Percentiles rank a stretch among this genome's conserved stretches.
Evolutionary conservation across 2,113 vertebrate species (phyloP).

Genomic region (Neolamprologus tretocephalus): DNA sequence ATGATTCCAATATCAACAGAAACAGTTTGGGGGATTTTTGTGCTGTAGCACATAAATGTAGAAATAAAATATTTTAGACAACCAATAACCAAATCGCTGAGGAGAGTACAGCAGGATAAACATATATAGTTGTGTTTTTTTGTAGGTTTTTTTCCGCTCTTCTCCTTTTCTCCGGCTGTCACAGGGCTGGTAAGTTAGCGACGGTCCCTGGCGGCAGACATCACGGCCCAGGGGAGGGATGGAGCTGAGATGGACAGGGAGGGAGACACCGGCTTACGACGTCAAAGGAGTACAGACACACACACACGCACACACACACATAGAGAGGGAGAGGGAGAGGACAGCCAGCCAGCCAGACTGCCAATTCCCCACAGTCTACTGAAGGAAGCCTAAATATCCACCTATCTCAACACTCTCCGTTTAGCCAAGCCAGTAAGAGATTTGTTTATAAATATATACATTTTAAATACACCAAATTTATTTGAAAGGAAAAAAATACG

Average conservation of each 20-base stretch:
- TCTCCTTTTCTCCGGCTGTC: neutral
- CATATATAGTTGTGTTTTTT: neutral
- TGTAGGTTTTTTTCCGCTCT: no score
- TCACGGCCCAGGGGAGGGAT: conserved; percentile 68
- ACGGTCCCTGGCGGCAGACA: conserved; percentile 64
- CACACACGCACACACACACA: conserved; percentile 11
- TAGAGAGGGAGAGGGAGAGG: neutral
- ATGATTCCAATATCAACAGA: neutral
- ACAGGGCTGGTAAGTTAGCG: conserved; percentile 19
- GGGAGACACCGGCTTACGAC: conserved; percentile 79
- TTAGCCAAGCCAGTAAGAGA: conserved; percentile 4
- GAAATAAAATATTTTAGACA: neutral
- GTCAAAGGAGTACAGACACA: conserved; percentile 71
- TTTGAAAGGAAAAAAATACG: neutral
- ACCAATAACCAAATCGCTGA: neutral
- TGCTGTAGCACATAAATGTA: neutral
- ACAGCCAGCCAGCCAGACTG: conserved; percentile 54
- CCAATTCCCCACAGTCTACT: conserved; percentile 48
- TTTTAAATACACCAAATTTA: conserved; percentile 14
- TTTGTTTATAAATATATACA: conserved; percentile 22
- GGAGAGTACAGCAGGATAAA: neutral
- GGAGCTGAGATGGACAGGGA: conserved; percentile 72
- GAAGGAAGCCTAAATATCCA: conserved; percentile 40
- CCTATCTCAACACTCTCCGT: conserved; percentile 2
- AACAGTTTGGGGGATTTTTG: neutral